Base-by-base conservation (phyloP, 2,797 vertebrate species). In the Microcaecilia unicolor region DNA sequence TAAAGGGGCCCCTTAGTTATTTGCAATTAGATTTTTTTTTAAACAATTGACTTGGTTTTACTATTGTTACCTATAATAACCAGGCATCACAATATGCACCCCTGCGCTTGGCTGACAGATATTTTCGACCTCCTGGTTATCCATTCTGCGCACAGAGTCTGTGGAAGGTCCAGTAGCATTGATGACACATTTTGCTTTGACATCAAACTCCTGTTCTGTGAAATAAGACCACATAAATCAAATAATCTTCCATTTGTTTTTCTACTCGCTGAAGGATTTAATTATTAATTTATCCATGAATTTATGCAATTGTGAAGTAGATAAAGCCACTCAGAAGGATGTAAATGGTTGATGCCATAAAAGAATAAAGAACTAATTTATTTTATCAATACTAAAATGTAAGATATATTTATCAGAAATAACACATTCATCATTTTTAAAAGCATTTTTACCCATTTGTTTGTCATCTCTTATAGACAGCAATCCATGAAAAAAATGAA, bases 141-240 rank as follows among this genome's bases (percentile, higher is more conserved):
- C 96, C 95, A 98, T 98, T 74, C 90, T 91, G 66, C 94, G 89
- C 64, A 99, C 63, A 0, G 87, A 80, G 71, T 99, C 96, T 3
- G 93, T 98, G 81, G 99, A 99, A 4, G 94, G 96, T 10, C 95
- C 96, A 0, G 94, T 97, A 34, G 95, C 96, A 25, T 99, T 99
- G 82, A 99, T 93, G 64, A 98, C 93, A 53, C 93, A 97, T 61
- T 94, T 98, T 67, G 93, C 93, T 74, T 68, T 87, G 52, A 98
- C 83, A 24, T 97, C 87, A 51, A 99, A 98, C 38, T 96, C 88
- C 55, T 90, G 57, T 39, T 93, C 93, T 98, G 88, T 60, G 80
- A 87, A 87, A 87, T 86, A 87, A 90, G 90, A 86, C 85, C 85
- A 83, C 58, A 87, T 88, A 86, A 79, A 84, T 91, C 90, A 90